A percentile compares a stretch with the other conserved stretches of the same genome.
phyloP scores from a whole-genome alignment of 92 coral and sea anemone genomes.

The Plumapathes pennacea region DNA sequence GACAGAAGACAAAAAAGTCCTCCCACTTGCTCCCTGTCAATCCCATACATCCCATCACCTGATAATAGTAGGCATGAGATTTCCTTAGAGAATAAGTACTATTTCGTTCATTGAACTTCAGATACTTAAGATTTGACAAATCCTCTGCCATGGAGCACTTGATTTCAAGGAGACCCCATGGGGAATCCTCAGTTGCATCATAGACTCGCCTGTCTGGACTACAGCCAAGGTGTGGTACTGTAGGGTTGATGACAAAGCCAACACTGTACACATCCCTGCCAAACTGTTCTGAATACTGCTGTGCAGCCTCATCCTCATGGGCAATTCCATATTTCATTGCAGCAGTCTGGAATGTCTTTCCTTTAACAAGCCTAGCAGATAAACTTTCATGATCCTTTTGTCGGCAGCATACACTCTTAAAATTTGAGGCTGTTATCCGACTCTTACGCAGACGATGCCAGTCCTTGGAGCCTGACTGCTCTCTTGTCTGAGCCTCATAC shows the following conservation, averaged over 20 bases:
- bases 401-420: conserved; percentile 10
- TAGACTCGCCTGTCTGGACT: conserved; percentile 56
- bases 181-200: conserved; percentile 18
- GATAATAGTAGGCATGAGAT: conserved; percentile 36
- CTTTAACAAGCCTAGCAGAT: background rate
- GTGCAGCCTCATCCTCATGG: conserved; percentile 47
- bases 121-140: conserved; percentile 23
- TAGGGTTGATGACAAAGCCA: conserved; percentile 47
- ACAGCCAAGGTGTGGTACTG: conserved; percentile 54
- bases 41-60: conserved; percentile 56
- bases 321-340: conserved; percentile 55
- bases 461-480: conserved; percentile 24
- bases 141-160: conserved; percentile 39
- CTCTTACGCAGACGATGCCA: conserved; percentile 22
- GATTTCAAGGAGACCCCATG: conserved; percentile 54
- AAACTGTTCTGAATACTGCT: conserved; percentile 22
- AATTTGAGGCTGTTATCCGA: conserved; percentile 32
- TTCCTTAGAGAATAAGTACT: conserved; percentile 27
- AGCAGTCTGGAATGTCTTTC: conserved; percentile 28
- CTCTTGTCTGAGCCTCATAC: conserved; percentile 30
- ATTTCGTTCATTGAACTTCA: conserved; percentile 15
- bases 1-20: conserved; percentile 39
- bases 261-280: conserved; percentile 14
- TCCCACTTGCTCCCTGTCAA: conserved; percentile 42
- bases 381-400: conserved; percentile 18